These are phyloP conservation scores for Falcaria lacertinaria DNA, from an alignment of 2,888 invertebrate genomes.

Conservation along the genomic window DNA sequence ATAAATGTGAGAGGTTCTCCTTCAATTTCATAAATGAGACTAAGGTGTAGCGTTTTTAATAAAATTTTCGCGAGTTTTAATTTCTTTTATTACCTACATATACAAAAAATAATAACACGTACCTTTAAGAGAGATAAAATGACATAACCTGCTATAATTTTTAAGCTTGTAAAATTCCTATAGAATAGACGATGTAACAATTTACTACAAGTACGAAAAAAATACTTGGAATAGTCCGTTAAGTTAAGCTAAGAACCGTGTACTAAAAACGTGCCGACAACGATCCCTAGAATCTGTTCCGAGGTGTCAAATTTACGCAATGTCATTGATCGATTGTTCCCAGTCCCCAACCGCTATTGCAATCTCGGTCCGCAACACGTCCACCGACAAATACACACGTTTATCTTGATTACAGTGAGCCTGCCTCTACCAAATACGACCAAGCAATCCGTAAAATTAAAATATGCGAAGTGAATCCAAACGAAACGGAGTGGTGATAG, in stretches of 20 bases:
- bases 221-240: not conserved
- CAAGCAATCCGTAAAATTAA: slow-evolving; percentile 51
- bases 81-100: no score
- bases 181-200: no score
- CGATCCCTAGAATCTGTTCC: slow-evolving; percentile 13
- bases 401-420: slow-evolving; percentile 33
- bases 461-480: slow-evolving; percentile 34
- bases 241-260: not conserved
- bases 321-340: slow-evolving; percentile 57
- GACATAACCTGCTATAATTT: no score
- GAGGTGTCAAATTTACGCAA: slow-evolving; percentile 44
- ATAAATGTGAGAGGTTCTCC: no score
- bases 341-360: slow-evolving; percentile 25
- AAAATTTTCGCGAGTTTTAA: no score
- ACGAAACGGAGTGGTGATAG: slow-evolving; percentile 12
- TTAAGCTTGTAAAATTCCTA: no score
- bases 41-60: no score
- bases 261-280: not conserved
- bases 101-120: no score
- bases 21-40: no score
- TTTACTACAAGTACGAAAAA: no score
- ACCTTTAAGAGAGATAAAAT: no score
- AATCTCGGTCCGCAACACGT: slow-evolving; percentile 14
- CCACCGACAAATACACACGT: slow-evolving; percentile 23
- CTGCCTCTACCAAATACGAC: slow-evolving; percentile 24